Conservation (phyloP, 2,113 vertebrate genomes). For the Cheilinus undulatus region DNA sequence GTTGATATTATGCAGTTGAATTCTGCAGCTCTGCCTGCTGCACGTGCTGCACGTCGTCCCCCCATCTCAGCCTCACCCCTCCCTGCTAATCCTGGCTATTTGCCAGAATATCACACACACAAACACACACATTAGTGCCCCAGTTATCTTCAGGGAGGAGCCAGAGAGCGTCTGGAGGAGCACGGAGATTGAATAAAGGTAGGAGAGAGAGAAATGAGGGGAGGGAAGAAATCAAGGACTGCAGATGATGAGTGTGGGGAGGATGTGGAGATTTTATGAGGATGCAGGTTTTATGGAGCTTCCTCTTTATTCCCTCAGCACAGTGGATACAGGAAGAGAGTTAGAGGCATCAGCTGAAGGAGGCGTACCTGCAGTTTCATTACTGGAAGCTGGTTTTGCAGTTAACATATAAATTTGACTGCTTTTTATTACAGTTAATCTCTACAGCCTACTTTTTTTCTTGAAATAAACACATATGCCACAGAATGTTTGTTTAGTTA, state of each 20-base stretch:
- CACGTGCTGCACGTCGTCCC: constrained; percentile 74
- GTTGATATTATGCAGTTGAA: not conserved
- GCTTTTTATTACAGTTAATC: too few relatives aligned
- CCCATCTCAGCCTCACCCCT: constrained; percentile 58
- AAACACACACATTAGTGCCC: constrained; percentile 50
- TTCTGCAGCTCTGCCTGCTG: constrained; percentile 55
- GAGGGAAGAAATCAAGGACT: not conserved
- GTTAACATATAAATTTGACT: too few relatives aligned
- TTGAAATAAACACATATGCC: too few relatives aligned
- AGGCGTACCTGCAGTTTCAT: constrained; percentile 1
- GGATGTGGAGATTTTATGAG: not conserved
- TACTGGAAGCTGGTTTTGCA: not conserved
- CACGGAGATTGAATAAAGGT: constrained; percentile 43
- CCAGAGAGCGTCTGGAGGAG: constrained; percentile 6
- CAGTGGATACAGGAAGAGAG: not conserved
- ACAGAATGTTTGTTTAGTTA: too few relatives aligned
- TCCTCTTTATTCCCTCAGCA: not conserved
- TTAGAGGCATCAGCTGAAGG: not conserved
- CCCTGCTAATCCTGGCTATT: constrained; percentile 73
- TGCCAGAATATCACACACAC: not conserved
- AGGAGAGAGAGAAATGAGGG: constrained; percentile 8
- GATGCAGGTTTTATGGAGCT: not conserved
- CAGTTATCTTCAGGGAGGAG: constrained; percentile 53
- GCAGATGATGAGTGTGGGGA: not conserved
- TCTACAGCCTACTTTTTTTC: too few relatives aligned